Base-by-base conservation (phyloP, 2,888 invertebrate genomes). In the Hesperia comma region DNA sequence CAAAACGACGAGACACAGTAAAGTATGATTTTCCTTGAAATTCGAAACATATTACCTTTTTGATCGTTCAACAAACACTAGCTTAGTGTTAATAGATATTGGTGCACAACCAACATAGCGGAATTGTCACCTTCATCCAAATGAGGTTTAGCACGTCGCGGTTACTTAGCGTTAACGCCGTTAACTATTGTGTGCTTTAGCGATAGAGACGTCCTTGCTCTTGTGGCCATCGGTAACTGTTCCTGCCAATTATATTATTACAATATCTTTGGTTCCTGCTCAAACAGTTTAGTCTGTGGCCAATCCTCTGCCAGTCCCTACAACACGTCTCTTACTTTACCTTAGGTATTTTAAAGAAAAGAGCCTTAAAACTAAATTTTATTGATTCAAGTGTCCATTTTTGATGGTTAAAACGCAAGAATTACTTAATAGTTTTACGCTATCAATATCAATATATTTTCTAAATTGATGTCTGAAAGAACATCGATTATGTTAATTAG, bases 41-140 rank as follows among this genome's bases (percentile, higher is more conserved):
- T 26, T 26, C 26, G 26, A 4, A 26, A 26, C 5, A 26, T 26
- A 26, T 26, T 26, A 26, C 26, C 26, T 26, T 26, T 26, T 26
- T 26, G 26, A 26, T 26, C 26, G 26, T 26, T 4, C 26, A 26
- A 5, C 2, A 26, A 26, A 26, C 26, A 26, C 5, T 26, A 5
- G 5, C n/a, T n/a, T n/a, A 26, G 19, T 49, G 19, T 49, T 43
- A 15, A 43, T 43, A 43, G 43, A 26, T 26, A 26, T 26, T 26
- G 5, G 26, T 43, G 43, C 15, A 43, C 43, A 43, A 17, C 1
- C 3, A 8, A 19, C 7, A 43, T 17, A 46, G 17, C 43, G 19
- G 49, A 49, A 49, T 49, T 49, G 49, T 49, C 49, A 19, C 49
- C 49, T 49, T 49, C 49, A 19, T 19, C 17, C 49, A 49, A 49